Conservation (phyloP, 37 sponge, comb jelly and placozoan genomes). For the Beroe forskalii region DNA sequence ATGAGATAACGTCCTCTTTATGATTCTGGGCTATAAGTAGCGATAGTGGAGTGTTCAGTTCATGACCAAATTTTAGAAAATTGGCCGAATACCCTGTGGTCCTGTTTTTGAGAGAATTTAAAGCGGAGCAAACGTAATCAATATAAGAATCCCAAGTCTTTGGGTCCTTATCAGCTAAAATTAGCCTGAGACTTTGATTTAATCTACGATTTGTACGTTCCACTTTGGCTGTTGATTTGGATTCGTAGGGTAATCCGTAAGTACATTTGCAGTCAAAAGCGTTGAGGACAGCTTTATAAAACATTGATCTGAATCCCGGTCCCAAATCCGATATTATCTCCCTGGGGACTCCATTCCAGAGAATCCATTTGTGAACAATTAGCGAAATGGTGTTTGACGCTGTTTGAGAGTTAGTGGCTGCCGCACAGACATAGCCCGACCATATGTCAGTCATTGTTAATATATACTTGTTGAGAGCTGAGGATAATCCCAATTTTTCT, state of each 20-base stretch:
- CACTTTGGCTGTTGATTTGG: neutral
- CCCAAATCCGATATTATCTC: neutral
- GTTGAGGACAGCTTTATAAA: neutral
- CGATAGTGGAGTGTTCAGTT: neutral
- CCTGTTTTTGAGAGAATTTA: neutral
- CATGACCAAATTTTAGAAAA: neutral
- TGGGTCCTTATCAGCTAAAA: neutral
- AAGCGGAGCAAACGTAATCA: neutral
- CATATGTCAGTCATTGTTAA: neutral
- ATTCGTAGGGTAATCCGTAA: neutral
- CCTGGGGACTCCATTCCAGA: neutral
- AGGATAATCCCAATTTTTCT: neutral
- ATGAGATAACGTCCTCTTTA: neutral
- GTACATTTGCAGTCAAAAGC: neutral
- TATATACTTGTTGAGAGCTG: neutral
- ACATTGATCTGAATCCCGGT: neutral
- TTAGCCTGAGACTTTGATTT: neutral
- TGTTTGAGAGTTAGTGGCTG: neutral
- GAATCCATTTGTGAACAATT: neutral
- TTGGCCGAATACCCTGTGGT: neutral
- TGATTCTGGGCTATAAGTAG: neutral
- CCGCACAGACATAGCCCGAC: neutral
- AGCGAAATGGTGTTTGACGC: neutral
- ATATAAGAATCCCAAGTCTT: neutral
- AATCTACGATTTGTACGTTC: neutral